Percentiles rank a stretch among this genome's conserved stretches.
Conservation (phyloP, 1,140 invertebrate species). For the Cardiocondyla obscurior region DNA sequence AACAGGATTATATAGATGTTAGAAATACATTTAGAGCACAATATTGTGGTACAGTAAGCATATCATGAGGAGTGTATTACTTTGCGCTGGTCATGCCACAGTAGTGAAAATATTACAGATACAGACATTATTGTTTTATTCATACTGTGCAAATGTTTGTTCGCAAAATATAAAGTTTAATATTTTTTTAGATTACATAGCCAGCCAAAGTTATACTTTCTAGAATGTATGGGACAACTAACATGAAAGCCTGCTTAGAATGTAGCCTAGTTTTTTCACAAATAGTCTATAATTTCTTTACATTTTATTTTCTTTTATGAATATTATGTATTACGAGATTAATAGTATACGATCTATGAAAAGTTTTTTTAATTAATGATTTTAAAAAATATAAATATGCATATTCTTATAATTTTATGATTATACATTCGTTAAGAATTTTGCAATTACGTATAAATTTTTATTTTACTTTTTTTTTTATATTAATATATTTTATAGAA, state of each 20-base stretch:
- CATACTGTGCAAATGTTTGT: not conserved
- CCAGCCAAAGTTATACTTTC: conserved; percentile 52
- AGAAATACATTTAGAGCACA: conserved; percentile 71
- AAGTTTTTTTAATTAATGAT: not conserved
- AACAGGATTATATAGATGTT: conserved; percentile 71
- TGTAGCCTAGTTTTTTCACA: conserved; percentile 65
- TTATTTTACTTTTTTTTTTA: not conserved
- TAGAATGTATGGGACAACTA: conserved; percentile 53
- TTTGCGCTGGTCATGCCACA: conserved; percentile 43
- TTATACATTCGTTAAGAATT: conserved; percentile 1
- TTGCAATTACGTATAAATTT: not conserved
- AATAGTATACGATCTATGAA: not conserved
- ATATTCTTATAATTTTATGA: not conserved
- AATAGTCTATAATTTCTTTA: conserved; percentile 25
- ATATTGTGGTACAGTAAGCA: conserved; percentile 61
- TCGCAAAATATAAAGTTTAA: not conserved
- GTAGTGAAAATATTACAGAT: not conserved
- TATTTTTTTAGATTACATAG: not conserved
- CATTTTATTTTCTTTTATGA: not conserved
- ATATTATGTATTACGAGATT: not conserved
- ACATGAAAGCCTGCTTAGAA: conserved; percentile 73
- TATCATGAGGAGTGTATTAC: conserved; percentile 51
- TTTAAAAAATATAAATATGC: not conserved
- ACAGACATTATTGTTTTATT: not conserved
- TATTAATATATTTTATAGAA: not conserved